A percentile compares a stretch with the other conserved stretches of the same genome.
These are phyloP conservation scores for Oceanodroma leucorhoa DNA, from an alignment of 2,797 vertebrate species.

Conservation along the genomic window DNA sequence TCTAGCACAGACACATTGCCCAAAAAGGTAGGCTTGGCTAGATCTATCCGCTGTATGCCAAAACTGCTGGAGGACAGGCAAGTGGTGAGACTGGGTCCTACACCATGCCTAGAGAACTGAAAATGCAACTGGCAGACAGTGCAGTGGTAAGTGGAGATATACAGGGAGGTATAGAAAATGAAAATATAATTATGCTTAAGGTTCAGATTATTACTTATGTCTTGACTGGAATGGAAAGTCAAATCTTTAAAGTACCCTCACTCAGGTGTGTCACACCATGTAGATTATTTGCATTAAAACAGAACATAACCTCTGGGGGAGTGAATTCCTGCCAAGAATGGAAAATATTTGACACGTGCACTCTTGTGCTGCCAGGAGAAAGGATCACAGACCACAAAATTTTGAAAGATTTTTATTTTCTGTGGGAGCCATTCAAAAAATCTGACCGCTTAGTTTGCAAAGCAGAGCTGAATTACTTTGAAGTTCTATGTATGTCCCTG, in stretches of 20 bases:
- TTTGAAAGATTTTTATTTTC: conserved; percentile 5
- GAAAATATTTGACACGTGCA: not conserved
- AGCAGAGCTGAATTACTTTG: not conserved
- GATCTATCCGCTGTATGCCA: not conserved
- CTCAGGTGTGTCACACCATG: not conserved
- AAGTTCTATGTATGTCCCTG: not conserved
- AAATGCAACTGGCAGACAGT: not conserved
- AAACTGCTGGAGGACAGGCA: not conserved
- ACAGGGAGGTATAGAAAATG: not conserved
- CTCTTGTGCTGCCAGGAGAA: not conserved
- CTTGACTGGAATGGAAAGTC: not conserved
- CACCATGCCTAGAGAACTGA: not conserved
- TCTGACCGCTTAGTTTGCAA: not conserved
- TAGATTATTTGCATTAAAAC: not conserved
- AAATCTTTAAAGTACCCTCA: not conserved
- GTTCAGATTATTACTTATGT: not conserved
- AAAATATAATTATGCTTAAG: not conserved
- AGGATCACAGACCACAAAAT: not conserved
- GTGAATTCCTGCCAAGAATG: not conserved
- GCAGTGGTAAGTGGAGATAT: not conserved
- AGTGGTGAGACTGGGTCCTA: not conserved
- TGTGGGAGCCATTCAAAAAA: not conserved
- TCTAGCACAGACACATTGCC: not conserved
- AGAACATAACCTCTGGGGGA: not conserved
- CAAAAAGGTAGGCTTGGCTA: not conserved